Base-by-base conservation (phyloP, 2,113 vertebrate genomes). In the Mastomys coucha region DNA sequence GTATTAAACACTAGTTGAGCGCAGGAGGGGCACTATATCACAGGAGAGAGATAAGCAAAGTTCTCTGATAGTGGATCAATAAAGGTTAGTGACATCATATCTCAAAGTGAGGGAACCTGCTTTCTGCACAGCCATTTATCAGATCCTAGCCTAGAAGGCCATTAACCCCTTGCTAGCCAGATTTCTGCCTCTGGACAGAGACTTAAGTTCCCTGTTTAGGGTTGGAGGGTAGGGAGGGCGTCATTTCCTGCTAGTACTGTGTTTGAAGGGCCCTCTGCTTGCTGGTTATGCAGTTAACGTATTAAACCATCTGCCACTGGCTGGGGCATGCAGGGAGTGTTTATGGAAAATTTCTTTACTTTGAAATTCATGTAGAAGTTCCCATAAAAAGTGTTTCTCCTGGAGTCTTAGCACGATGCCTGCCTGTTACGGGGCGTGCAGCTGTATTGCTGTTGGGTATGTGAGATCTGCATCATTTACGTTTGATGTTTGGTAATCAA, bases 71-170 rank as follows among this genome's bases (percentile, higher is more conserved):
- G 98, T 98, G 99, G 99, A 99, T 99, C 99, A 99, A 99, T 99
- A 99, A 99, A 99, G 99, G 99, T 99, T 99, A 99, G 99, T 99
- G 99, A 99, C 99, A 99, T 99, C 99, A 99, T 99, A 99, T 99
- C 99, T 99, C 99, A 99, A 99, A 99, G 99, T 99, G 99, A 99
- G 99, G 99, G 99, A 98, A 98, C 99, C 99, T 98, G 99, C 98
- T 99, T 99, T 99, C 99, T 99, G 99, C 98, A 98, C 97, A 98
- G 99, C 98, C 99, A 98, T 99, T 99, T 99, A 99, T 99, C 99
- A 99, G 99, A 99, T 98, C 97, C 92, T 96, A 97, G 98, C 93
- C 98, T 97, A 96, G 95, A 97, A 98, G 97, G 96, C 96, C 8
- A 0, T 98, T 98, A 99, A 99, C 99, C 97, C 98, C 93, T 98